Evolutionary conservation across 2,113 vertebrate species (phyloP).

Genomic region (Paracyprichromis sp.): DNA sequence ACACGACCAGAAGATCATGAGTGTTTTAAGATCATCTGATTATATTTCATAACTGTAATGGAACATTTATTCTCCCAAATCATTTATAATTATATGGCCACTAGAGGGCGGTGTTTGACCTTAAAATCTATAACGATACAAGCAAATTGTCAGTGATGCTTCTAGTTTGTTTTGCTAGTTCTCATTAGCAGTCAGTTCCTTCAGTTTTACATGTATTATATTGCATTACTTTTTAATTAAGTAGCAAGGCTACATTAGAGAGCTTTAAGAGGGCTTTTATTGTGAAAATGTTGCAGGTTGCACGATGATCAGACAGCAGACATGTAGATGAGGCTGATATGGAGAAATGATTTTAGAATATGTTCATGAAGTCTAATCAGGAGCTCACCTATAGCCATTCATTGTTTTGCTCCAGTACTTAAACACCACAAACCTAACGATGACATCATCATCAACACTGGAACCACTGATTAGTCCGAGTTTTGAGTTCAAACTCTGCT

Average conservation of each 20-base stretch:
- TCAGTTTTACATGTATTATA: background rate
- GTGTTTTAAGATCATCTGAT: background rate
- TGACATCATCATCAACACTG: fast-evolving
- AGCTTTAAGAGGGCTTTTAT: background rate
- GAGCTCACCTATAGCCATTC: background rate
- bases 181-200: background rate
- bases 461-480: fast-evolving
- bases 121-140: fast-evolving
- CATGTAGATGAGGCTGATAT: background rate
- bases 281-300: background rate
- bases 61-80: fast-evolving
- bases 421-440: fast-evolving
- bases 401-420: fast-evolving
- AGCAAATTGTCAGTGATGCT: background rate
- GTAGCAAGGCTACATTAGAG: fast-evolving
- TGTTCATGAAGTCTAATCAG: background rate
- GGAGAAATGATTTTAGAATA: background rate
- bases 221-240: fast-evolving
- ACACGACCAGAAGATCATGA: fast-evolving
- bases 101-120: fast-evolving
- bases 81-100: background rate
- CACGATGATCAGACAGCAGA: fast-evolving
- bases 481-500: background rate
- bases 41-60: fast-evolving
- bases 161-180: background rate